Base-by-base conservation (phyloP, 2,888 invertebrate species). In the Lacanobia oleracea region DNA sequence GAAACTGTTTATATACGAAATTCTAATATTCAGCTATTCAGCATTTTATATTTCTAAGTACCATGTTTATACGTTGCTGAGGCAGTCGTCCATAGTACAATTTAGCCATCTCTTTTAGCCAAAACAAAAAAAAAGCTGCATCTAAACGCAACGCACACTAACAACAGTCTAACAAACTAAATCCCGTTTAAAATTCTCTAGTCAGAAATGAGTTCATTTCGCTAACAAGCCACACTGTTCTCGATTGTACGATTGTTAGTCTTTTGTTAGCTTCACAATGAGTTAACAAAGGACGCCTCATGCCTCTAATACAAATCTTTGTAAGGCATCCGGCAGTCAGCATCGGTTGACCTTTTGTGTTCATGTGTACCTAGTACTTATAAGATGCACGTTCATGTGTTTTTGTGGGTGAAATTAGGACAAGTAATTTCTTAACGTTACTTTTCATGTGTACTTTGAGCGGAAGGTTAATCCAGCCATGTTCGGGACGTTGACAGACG, bases 251-350 rank as follows among this genome's bases (percentile, higher is more conserved):
- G 57, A n/a, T 68, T 50, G 43, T 64, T 68, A 57, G 43, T 63
- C 65, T 62, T 73, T 83, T 83, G 77, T 83, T 81, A 70, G 43
- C 51, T 33, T 37, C 53, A 82, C 83, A 83, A 82, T 79, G 66
- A 64, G 63, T 40, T 69, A 48, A 83, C 82, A 83, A 83, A 77
- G 71, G 79, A 69, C 37, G 61, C 14, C 21, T 43, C 56, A 69
- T 43, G 61, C 14, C 21, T 43, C 56, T 71, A 72, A 67, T 64
- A 74, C 68, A 71, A 54, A 73, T 79, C 83, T 69, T 72, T 75
- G 72, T 67, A 18, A 21, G 16, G 73, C 81, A 81, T 83, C 83
- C 81, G 71, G 71, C 16, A 53, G 10, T 56, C 54, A 43, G 62
- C 64, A 67, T 73, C 56, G 72, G 77, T 75, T 77, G 81, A 69